phyloP scores from a whole-genome alignment of 2,113 vertebrate species.

The Cyanistes caeruleus region DNA sequence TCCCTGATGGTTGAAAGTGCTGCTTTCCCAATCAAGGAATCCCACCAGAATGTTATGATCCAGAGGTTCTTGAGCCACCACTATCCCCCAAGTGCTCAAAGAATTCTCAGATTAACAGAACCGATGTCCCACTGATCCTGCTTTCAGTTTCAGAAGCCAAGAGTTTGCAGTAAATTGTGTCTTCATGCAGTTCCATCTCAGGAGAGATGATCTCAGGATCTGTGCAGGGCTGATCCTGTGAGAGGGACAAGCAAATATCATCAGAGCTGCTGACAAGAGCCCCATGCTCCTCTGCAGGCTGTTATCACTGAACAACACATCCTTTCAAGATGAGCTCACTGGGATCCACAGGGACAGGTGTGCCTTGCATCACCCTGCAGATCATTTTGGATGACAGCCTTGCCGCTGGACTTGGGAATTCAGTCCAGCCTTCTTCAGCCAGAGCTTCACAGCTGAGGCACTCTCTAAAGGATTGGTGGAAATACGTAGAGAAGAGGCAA shows the following conservation, averaged over 20 bases:
- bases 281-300: constrained; percentile 53
- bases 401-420: background rate
- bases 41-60: background rate
- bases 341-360: constrained; percentile 59
- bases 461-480: background rate
- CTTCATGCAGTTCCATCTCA: constrained; percentile 6
- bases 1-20: background rate
- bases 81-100: background rate
- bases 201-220: background rate
- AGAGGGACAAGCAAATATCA: constrained; percentile 68
- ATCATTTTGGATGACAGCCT: constrained; percentile 60
- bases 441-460: constrained; percentile 22
- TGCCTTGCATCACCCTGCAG: constrained; percentile 40
- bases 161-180: background rate
- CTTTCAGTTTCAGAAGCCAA: background rate
- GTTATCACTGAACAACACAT: constrained; percentile 70
- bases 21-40: constrained; percentile 3
- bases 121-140: background rate
- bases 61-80: background rate
- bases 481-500: background rate
- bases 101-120: background rate
- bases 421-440: constrained; percentile 35
- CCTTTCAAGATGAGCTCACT: constrained; percentile 73
- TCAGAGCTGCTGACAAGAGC: constrained; percentile 69
- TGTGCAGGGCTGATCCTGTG: constrained; percentile 55